Evolutionary conservation across 64 coral and sea anemone species (phyloP).

Genomic region (Stylophora pistillata): DNA sequence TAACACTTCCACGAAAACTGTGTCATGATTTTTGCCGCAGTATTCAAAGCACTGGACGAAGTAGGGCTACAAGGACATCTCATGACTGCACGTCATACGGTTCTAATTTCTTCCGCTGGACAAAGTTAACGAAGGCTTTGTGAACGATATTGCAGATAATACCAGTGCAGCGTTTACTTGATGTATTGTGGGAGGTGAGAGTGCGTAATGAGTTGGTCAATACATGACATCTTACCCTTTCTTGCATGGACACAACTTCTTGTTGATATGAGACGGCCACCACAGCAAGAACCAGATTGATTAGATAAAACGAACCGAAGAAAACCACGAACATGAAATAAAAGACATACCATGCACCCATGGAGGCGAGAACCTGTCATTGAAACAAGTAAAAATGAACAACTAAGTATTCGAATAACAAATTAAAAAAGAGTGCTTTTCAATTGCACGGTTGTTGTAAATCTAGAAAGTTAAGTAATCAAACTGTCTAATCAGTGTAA

Average conservation of each 20-base stretch:
- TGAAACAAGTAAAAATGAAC: no score
- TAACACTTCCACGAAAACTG: no score
- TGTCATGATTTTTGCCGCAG: no score
- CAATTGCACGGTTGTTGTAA: background rate
- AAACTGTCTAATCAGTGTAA: no score
- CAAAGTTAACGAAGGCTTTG: no score
- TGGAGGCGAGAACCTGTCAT: slow-evolving; percentile 75
- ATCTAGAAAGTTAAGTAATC: no score
- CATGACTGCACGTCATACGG: no score
- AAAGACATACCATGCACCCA: slow-evolving; percentile 87
- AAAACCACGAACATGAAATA: slow-evolving; percentile 94
- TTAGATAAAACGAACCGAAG: slow-evolving; percentile 96
- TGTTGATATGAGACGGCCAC: slow-evolving; percentile 95
- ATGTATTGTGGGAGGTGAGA: background rate
- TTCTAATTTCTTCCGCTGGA: no score
- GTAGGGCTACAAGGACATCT: no score
- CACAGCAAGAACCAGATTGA: slow-evolving; percentile 93
- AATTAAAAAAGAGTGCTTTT: background rate
- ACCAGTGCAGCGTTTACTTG: background rate
- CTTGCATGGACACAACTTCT: slow-evolving; percentile 86
- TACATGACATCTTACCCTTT: slow-evolving; percentile 57
- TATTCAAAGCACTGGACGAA: no score
- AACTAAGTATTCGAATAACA: background rate
- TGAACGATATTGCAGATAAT: background rate
- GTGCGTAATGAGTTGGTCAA: background rate